Evolutionary conservation across 2,888 invertebrate species (phyloP).

Genomic region (Drosophila affinis): DNA sequence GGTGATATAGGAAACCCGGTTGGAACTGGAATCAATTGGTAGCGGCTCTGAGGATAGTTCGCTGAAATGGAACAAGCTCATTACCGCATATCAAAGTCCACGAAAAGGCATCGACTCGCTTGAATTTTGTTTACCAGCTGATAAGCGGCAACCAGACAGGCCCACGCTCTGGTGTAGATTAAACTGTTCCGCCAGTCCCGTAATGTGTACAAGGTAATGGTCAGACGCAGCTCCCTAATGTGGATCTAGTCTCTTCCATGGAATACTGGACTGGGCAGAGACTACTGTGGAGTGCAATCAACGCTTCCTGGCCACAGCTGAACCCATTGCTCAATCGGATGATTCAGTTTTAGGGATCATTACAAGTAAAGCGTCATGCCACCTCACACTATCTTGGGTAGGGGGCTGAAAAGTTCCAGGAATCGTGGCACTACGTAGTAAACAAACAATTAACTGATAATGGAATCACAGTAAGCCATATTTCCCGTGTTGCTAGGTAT

Average conservation of each 20-base stretch:
- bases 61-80: conserved; percentile 40
- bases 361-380: conserved; percentile 23
- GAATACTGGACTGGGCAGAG: background rate
- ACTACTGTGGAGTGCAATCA: conserved; percentile 3
- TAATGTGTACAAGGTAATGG: conserved; percentile 50
- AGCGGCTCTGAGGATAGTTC: conserved; percentile 8
- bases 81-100: conserved; percentile 64
- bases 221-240: conserved; percentile 22
- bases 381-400: conserved; percentile 11
- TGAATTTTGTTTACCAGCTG: conserved; percentile 51
- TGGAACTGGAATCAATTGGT: conserved; percentile 44
- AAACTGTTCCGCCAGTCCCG: conserved; percentile 10
- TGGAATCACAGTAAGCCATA: conserved; percentile 9
- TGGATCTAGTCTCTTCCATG: conserved; percentile 29
- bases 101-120: conserved; percentile 19
- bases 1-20: conserved; percentile 20
- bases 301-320: too few relatives aligned
- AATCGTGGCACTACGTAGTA: conserved; percentile 49
- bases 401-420: conserved; percentile 26
- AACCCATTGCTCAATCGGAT: background rate
- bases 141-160: conserved; percentile 46
- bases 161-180: conserved; percentile 38
- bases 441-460: conserved; percentile 76
- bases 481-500: conserved; percentile 2
- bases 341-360: conserved; percentile 17